A percentile compares a stretch with the other conserved stretches of the same genome.
Evolutionary conservation across 2,113 vertebrate genomes (phyloP).

Genomic region (Scophthalmus maximus): DNA sequence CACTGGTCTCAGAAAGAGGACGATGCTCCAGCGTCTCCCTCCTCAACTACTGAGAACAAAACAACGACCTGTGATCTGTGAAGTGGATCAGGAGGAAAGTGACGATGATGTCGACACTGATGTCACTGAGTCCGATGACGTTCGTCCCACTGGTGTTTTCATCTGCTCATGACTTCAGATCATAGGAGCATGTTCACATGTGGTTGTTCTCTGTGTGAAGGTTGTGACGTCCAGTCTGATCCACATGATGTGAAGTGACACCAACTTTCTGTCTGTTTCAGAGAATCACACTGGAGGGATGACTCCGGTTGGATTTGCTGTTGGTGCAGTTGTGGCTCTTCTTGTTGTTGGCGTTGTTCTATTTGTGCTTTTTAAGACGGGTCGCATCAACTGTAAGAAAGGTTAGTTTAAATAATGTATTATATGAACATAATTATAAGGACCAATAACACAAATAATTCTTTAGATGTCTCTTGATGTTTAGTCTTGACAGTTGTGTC

Average conservation of each 20-base stretch:
- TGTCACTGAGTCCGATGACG: too few relatives aligned
- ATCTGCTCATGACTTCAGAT: too few relatives aligned
- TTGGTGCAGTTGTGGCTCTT: background rate
- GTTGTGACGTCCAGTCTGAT: background rate
- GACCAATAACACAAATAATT: too few relatives aligned
- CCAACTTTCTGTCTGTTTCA: background rate
- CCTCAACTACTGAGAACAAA: too few relatives aligned
- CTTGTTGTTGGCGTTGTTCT: background rate
- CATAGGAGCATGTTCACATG: too few relatives aligned
- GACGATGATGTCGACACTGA: background rate
- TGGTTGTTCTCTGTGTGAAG: background rate
- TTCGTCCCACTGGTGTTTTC: too few relatives aligned
- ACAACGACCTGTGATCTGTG: too few relatives aligned
- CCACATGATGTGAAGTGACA: background rate
- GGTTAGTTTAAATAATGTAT: background rate
- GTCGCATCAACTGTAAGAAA: background rate
- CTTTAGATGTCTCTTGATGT: too few relatives aligned
- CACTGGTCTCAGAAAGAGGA: too few relatives aligned
- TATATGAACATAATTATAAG: background rate
- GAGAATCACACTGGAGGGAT: background rate
- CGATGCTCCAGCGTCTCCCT: too few relatives aligned
- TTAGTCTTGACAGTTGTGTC: too few relatives aligned
- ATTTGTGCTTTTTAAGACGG: background rate
- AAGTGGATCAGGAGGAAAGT: conserved; percentile 2
- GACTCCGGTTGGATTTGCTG: background rate